phyloP scores from a whole-genome alignment of 2,797 vertebrate species.

The Xenopus petersii region DNA sequence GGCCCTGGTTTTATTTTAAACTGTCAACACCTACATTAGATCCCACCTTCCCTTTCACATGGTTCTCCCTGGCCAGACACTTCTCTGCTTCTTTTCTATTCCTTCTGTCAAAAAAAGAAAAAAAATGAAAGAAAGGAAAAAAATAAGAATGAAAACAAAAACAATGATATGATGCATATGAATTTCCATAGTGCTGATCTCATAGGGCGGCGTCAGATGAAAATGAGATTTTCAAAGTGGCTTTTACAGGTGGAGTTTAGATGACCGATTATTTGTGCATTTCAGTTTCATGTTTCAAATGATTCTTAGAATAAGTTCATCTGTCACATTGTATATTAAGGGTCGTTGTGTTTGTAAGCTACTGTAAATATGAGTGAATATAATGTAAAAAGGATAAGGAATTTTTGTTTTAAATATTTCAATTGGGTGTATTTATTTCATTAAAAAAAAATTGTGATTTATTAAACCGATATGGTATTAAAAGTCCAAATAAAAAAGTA shows the following conservation, averaged over 20 bases:
- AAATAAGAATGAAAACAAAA: conserved; percentile 8
- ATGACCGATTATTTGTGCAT: too few relatives aligned
- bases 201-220: not conserved
- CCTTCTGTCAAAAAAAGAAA: conserved; percentile 46
- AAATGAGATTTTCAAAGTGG: not conserved
- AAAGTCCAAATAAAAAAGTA: too few relatives aligned
- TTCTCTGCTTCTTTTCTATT: conserved; percentile 54
- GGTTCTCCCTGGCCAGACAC: conserved; percentile 71
- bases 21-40: conserved; percentile 80
- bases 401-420: too few relatives aligned
- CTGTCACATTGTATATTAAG: too few relatives aligned
- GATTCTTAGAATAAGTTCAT: too few relatives aligned
- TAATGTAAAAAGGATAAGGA: too few relatives aligned
- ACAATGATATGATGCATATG: conserved; percentile 28
- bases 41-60: conserved; percentile 67
- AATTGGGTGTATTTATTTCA: too few relatives aligned
- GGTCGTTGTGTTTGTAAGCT: too few relatives aligned
- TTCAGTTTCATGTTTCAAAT: too few relatives aligned
- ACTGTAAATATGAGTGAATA: too few relatives aligned
- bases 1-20: conserved; percentile 77
- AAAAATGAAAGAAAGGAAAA: not conserved
- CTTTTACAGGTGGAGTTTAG: not conserved
- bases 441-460: too few relatives aligned
- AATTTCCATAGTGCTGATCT: conserved; percentile 4
- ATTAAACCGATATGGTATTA: too few relatives aligned